phyloP scores from a whole-genome alignment of 2,797 vertebrate genomes.

The Rhynchotus rufescens region DNA sequence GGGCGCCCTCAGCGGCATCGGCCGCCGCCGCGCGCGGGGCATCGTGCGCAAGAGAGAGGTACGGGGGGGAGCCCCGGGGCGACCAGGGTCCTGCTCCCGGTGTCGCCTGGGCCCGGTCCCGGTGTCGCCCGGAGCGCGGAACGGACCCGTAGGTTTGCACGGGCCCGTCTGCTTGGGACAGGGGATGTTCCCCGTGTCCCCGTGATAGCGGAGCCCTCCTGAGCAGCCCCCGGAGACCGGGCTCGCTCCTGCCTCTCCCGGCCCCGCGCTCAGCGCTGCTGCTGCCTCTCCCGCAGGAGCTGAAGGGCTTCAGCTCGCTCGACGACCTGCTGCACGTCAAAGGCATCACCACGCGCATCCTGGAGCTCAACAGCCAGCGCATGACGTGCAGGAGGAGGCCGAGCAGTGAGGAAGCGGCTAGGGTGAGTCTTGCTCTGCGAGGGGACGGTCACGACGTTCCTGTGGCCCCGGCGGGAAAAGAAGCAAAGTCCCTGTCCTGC shows the following conservation, averaged over 20 bases:
- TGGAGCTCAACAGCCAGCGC: slow-evolving; percentile 71
- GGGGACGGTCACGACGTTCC: background rate
- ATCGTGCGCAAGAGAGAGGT: slow-evolving; percentile 66
- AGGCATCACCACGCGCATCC: slow-evolving; percentile 68
- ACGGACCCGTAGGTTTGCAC: too few species aligned
- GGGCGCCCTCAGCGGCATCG: slow-evolving; percentile 46
- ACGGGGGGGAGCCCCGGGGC: background rate
- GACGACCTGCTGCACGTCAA: slow-evolving; percentile 72
- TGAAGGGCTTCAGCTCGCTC: slow-evolving; percentile 68
- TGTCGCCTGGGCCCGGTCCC: too few species aligned
- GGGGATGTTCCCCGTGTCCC: too few species aligned
- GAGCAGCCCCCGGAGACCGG: too few species aligned
- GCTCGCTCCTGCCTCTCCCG: background rate
- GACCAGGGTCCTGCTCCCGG: background rate
- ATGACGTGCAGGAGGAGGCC: slow-evolving; percentile 38
- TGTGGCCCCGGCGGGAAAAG: background rate
- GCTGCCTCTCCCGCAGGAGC: background rate
- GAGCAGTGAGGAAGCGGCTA: fast-evolving
- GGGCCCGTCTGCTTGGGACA: too few species aligned
- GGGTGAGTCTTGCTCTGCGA: background rate
- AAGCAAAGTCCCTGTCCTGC: background rate
- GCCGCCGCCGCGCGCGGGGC: slow-evolving; percentile 50
- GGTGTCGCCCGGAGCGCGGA: too few species aligned
- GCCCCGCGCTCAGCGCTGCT: fast-evolving
- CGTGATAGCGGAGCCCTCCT: too few species aligned